These are phyloP conservation scores for Alosa sapidissima DNA, from an alignment of 2,797 vertebrate species.

Conservation along the genomic window DNA sequence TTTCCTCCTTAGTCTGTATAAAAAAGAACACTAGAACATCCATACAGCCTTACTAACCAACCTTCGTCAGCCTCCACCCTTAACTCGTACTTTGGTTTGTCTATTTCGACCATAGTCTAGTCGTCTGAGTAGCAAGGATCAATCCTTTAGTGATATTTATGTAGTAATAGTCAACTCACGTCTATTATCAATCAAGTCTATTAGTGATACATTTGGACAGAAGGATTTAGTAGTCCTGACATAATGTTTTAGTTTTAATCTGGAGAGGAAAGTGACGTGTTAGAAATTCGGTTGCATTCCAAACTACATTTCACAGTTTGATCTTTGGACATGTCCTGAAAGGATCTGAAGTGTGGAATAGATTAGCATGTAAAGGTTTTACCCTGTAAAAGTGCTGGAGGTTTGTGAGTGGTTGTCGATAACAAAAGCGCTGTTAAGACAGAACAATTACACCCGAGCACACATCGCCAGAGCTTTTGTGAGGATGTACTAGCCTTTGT, in stretches of 20 bases:
- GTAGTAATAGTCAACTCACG: too few species aligned
- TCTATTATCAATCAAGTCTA: too few species aligned
- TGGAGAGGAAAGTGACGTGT: too few species aligned
- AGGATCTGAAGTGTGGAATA: not conserved
- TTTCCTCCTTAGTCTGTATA: not conserved
- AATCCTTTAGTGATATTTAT: too few species aligned
- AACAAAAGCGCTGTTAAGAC: constrained; percentile 16
- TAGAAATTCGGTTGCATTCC: not conserved
- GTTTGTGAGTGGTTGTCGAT: not conserved
- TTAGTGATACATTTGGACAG: too few species aligned
- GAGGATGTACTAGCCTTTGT: constrained; percentile 10
- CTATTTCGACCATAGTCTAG: not conserved
- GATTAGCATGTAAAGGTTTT: not conserved
- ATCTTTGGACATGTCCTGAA: not conserved
- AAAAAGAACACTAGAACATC: not conserved
- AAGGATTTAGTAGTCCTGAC: too few species aligned
- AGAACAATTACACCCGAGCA: not conserved
- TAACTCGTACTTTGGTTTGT: not conserved
- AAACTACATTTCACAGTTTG: not conserved
- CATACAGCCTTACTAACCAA: not conserved
- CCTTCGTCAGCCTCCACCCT: not conserved
- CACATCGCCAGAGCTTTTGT: constrained; percentile 12
- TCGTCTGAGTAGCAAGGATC: too few species aligned
- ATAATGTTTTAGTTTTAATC: too few species aligned
- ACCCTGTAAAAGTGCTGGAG: constrained; percentile 9